Evolutionary conservation across 2,888 invertebrate genomes (phyloP), one percentile per base, ranked within the genome.

Genomic region (Apodemia duryi): DNA sequence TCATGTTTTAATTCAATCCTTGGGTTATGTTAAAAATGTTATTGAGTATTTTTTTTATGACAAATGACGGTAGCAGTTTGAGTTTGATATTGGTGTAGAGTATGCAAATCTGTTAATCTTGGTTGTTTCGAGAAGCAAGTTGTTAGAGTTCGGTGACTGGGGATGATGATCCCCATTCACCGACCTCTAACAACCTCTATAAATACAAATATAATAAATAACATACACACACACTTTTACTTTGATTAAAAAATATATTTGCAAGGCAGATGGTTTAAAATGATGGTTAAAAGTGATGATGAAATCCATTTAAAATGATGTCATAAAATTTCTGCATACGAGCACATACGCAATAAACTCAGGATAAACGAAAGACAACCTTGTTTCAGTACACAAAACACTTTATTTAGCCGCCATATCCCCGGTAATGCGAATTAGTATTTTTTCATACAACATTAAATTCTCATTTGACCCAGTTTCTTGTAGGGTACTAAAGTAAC

Each of bases 391-490:
- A 41, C 29, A 63, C 38, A 57, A 29, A 46, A 46, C 54, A 64
- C 46, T 60, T 64, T 64, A 43, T 46, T 64, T 64, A 46, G 43
- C 32, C 64, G 28, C 61, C 46, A 57, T 57, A 32, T 29, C 57
- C 52, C 57, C 57, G 57, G 29, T 28, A 57, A 32, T 32, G 57
- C 32, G 57, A 57, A 57, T 57, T 57, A 57, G 57, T 57, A 57
- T 57, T 57, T 54, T 57, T 57, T 57, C 57, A 57, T 57, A 57
- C 57, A 57, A 28, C 57, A 57, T 57, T 57, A 57, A 57, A 57
- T 32, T 11, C 32, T 32, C 29, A 13, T 29, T 29, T 6, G 29
- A 29, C 29, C 57, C 13, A 57, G 46, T 46, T 57, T 32, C 29
- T 57, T 57, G 10, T 32, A 28, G 54, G 28, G 29, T 57, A 29